phyloP scores from a whole-genome alignment of 30 jellyfish, hydroid and myxozoan species.

The Morbakka virulenta region DNA sequence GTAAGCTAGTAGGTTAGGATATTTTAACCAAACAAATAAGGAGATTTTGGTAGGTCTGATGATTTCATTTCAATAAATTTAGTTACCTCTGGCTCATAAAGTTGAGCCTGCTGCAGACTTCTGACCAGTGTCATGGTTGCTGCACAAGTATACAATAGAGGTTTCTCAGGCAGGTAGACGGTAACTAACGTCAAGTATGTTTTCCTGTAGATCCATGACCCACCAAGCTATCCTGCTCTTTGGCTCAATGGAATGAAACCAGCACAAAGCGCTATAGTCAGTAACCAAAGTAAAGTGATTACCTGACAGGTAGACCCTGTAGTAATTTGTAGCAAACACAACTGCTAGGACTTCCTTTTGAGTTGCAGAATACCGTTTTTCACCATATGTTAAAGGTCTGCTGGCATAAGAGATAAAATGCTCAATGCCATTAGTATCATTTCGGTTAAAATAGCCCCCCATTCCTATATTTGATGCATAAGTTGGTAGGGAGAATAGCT shows the following conservation, averaged over 20 bases:
- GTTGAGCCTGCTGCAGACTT: conserved; percentile 19
- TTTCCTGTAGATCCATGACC: conserved; percentile 45
- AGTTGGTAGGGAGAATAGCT: conserved; percentile 34
- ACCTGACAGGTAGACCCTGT: conserved; percentile 36
- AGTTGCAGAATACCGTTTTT: conserved; percentile 37
- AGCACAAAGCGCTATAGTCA: conserved; percentile 57
- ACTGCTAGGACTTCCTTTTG: conserved; percentile 60
- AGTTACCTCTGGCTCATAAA: conserved; percentile 12
- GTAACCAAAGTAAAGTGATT: conserved; percentile 16
- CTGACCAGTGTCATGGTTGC: conserved; percentile 5
- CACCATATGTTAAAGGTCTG: conserved; percentile 20
- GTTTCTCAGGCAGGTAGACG: no score
- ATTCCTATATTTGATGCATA: conserved; percentile 49
- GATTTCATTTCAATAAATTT: conserved; percentile 6
- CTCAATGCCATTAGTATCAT: not conserved
- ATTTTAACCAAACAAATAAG: conserved; percentile 27
- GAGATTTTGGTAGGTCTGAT: conserved; percentile 27
- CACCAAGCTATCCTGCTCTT: conserved; percentile 56
- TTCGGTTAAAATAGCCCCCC: conserved; percentile 55
- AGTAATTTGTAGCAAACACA: conserved; percentile 22
- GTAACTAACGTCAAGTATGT: conserved; percentile 3
- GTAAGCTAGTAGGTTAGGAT: conserved; percentile 16
- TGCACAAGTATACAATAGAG: conserved; percentile 3
- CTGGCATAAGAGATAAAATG: conserved; percentile 41
- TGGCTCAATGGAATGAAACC: conserved; percentile 43